phyloP scores from a whole-genome alignment of 2,113 vertebrate species.

The Anser brachyrhynchus region DNA sequence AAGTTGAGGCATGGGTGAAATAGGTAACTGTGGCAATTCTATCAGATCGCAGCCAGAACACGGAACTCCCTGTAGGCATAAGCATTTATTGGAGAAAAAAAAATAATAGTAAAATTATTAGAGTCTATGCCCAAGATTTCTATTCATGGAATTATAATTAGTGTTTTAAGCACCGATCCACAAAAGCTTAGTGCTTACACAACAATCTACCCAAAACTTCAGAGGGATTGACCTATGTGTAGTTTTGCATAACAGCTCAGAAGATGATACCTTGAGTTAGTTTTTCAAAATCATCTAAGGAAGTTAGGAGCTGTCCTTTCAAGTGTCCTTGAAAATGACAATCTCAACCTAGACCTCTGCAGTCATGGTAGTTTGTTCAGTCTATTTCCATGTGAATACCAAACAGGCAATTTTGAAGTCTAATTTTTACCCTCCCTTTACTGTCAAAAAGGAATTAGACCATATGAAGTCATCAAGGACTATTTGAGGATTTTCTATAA shows the following conservation, averaged over 20 bases:
- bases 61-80: background rate
- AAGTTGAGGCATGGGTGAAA: background rate
- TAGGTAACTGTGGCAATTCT: background rate
- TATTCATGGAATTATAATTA: background rate
- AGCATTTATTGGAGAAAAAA: background rate
- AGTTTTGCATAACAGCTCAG: slow-evolving; percentile 6
- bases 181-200: background rate
- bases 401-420: slow-evolving; percentile 65
- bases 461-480: slow-evolving; percentile 68
- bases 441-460: slow-evolving; percentile 62
- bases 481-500: slow-evolving; percentile 60
- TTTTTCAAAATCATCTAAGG: slow-evolving; percentile 28
- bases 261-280: background rate
- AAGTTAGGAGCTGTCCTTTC: slow-evolving; percentile 35
- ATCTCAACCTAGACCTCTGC: slow-evolving; percentile 45
- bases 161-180: background rate
- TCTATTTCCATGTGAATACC: slow-evolving; percentile 42
- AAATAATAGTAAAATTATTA: background rate
- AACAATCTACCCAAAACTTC: background rate
- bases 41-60: background rate
- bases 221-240: background rate
- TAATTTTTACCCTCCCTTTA: slow-evolving; percentile 55
- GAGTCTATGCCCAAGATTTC: background rate
- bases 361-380: slow-evolving; percentile 47
- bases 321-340: slow-evolving; percentile 47